Conservation (phyloP, 2,888 invertebrate species). For the Spodoptera exigua region DNA sequence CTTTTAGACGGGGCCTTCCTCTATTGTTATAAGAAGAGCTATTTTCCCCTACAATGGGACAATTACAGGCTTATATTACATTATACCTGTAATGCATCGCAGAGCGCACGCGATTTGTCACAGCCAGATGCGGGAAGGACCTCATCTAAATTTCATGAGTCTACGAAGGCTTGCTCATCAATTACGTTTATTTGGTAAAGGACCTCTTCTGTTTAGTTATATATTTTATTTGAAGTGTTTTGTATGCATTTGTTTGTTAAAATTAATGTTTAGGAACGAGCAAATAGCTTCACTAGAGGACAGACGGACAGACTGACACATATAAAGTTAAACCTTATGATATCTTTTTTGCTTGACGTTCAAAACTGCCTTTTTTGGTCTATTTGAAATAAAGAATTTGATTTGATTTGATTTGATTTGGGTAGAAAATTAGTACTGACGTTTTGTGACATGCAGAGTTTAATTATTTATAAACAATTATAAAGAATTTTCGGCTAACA, state of each 20-base stretch:
- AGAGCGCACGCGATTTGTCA: slow-evolving; percentile 54
- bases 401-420: too few relatives aligned
- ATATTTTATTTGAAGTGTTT: slow-evolving; percentile 30
- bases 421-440: too few relatives aligned
- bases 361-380: too few relatives aligned
- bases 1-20: background rate
- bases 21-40: background rate
- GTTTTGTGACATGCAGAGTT: too few relatives aligned
- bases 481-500: too few relatives aligned
- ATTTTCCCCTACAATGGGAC: background rate
- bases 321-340: too few relatives aligned
- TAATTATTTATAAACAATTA: too few relatives aligned
- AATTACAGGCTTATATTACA: slow-evolving; percentile 23
- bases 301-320: too few relatives aligned
- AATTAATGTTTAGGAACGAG: background rate
- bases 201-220: slow-evolving; percentile 42
- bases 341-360: too few relatives aligned
- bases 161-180: slow-evolving; percentile 59
- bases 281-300: too few relatives aligned
- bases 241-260: slow-evolving; percentile 6
- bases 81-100: slow-evolving; percentile 38
- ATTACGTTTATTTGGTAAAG: slow-evolving; percentile 63
- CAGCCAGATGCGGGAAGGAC: slow-evolving; percentile 32
- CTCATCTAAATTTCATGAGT: slow-evolving; percentile 73
- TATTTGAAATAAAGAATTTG: too few relatives aligned